These are phyloP conservation scores for Sebastes cheni DNA, from an alignment of 2,797 vertebrate genomes.

Conservation along the genomic window DNA sequence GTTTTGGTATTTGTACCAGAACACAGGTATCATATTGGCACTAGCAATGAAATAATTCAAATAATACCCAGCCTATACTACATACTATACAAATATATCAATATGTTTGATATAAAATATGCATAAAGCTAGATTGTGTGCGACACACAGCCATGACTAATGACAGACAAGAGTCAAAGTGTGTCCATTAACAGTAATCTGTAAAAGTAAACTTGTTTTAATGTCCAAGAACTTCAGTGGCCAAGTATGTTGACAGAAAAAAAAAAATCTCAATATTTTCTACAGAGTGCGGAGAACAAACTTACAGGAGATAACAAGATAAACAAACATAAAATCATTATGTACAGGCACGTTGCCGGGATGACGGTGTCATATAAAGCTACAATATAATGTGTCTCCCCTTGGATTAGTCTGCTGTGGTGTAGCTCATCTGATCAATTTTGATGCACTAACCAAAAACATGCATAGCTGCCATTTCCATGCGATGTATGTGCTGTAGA, in stretches of 20 bases:
- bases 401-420: neutral
- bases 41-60: fast-evolving
- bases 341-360: neutral
- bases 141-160: no score
- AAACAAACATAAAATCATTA: neutral
- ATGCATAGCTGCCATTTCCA: neutral
- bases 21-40: fast-evolving
- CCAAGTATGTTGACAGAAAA: no score
- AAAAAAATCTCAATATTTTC: no score
- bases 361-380: neutral
- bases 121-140: no score
- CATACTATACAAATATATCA: no score
- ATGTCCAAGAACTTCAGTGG: no score
- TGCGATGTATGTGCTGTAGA: neutral
- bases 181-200: no score
- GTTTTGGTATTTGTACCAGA: fast-evolving
- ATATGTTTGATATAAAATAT: no score
- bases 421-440: neutral
- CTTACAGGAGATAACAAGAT: neutral
- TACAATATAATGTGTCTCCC: neutral
- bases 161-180: no score
- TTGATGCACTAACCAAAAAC: neutral
- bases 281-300: fast-evolving
- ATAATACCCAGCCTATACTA: no score
- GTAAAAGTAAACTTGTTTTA: no score